Conservation (phyloP, 2,113 vertebrate genomes). For the Sciurus niger region DNA sequence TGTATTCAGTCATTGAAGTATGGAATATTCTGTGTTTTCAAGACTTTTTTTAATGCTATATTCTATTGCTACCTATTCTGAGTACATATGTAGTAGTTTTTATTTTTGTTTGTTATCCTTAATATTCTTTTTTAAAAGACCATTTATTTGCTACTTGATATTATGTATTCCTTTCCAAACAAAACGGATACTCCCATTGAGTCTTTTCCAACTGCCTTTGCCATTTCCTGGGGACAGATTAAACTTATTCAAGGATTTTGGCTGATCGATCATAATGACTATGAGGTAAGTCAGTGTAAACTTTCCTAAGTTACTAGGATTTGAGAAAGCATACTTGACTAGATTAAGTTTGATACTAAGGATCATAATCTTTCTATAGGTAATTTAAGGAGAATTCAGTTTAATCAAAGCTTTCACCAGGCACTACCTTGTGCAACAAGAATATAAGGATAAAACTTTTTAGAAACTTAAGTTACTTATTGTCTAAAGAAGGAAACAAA, state of each 20-base stretch:
- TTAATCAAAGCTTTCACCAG: slow-evolving; percentile 20
- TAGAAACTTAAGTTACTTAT: neutral
- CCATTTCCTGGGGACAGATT: slow-evolving; percentile 94
- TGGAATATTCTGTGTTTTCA: neutral
- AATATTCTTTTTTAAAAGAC: slow-evolving; percentile 90
- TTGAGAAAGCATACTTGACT: neutral
- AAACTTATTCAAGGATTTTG: slow-evolving; percentile 96
- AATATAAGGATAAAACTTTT: slow-evolving; percentile 16
- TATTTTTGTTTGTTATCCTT: slow-evolving; percentile 88
- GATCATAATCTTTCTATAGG: neutral
- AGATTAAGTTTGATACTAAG: neutral
- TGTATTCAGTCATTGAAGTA: no score
- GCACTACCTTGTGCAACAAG: neutral
- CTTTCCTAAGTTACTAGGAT: neutral
- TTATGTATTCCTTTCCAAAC: slow-evolving; percentile 94
- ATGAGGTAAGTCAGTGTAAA: slow-evolving; percentile 90
- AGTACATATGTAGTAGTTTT: neutral
- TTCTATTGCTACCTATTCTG: neutral
- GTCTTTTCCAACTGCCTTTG: slow-evolving; percentile 95
- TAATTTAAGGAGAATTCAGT: neutral
- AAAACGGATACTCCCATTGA: slow-evolving; percentile 92
- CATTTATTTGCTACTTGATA: slow-evolving; percentile 96
- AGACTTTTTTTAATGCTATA: neutral
- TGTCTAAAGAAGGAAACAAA: neutral
- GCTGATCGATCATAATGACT: slow-evolving; percentile 96